Evolutionary conservation across 2,113 vertebrate genomes (phyloP).

Genomic region (Holacanthus passer): DNA sequence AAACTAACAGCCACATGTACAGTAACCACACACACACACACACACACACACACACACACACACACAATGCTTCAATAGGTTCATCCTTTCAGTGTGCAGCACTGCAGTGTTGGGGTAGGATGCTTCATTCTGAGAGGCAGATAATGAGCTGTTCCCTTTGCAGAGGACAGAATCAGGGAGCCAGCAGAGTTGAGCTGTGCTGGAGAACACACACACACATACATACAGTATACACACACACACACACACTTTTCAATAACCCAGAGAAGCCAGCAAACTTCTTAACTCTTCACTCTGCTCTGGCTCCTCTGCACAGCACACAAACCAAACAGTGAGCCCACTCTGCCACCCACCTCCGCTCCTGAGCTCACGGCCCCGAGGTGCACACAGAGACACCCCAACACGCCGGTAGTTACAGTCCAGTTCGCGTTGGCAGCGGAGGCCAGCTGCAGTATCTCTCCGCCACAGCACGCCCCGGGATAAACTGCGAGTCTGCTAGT

Average conservation of each 20-base stretch:
- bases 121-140: slow-evolving; percentile 44
- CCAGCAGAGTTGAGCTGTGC: slow-evolving; percentile 56
- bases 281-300: slow-evolving; percentile 5
- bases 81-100: slow-evolving; percentile 46
- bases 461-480: slow-evolving; percentile 49
- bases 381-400: slow-evolving; percentile 28
- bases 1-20: slow-evolving; percentile 14
- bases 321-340: slow-evolving; percentile 31
- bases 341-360: slow-evolving; percentile 57
- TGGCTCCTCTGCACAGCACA: slow-evolving; percentile 41
- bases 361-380: slow-evolving; percentile 43
- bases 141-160: slow-evolving; percentile 71
- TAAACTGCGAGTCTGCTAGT: slow-evolving; percentile 49
- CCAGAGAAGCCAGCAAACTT: slow-evolving; percentile 41
- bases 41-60: slow-evolving; percentile 6
- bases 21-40: slow-evolving; percentile 28
- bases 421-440: slow-evolving; percentile 27
- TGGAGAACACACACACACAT: slow-evolving; percentile 19
- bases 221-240: slow-evolving; percentile 10
- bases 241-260: slow-evolving; percentile 23
- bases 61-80: slow-evolving; percentile 38
- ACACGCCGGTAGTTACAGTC: slow-evolving; percentile 18
- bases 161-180: slow-evolving; percentile 64
- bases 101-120: slow-evolving; percentile 62
- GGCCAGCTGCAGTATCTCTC: slow-evolving; percentile 51